Evolutionary conservation across 64 coral and sea anemone species (phyloP), one percentile per base, ranked within the genome.

Genomic region (Montipora sp.): DNA sequence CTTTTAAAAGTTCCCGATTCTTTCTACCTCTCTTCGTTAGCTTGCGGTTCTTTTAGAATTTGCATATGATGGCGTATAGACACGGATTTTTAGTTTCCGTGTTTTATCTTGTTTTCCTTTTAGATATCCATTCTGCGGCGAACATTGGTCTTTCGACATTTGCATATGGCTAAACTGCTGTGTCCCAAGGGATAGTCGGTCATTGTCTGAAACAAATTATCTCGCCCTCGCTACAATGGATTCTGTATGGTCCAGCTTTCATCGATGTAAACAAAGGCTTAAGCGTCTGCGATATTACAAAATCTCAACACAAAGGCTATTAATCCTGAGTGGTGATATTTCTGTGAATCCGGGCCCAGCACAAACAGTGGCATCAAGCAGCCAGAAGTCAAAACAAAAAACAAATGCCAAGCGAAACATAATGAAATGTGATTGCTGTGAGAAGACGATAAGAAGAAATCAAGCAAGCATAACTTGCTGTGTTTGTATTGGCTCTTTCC

Each of bases 371-470:
- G 68, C 68, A 72, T 72, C 68, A 72, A 72, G 68, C 68, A 51
- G 44, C 45, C 45, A 83, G 80, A 49, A 83, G 16, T 83, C 80
- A 83, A 83, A 83, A 83, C 80, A 57, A 83, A 83, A 5, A 83
- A 83, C 80, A 83, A 83, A 49, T 57, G 60, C 46, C 80, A 83
- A 83, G 80, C 80, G 49, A 83, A 83, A 83, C 80, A 83, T 57
- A 51, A 61, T 24, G 80, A 83, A 83, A 83, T 83, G 80, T 83
- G 80, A 83, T 57, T 83, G 49, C 15, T 83, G 80, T 83, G 80
- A 83, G 80, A 83, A 83, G 80, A 83, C 80, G 49, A 83, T 51
- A 83, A 55, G 80, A 83, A 83, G 68, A 72, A 72, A 83, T 57
- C 80, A 83, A 83, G 49, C 80, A 83, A 59, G 80, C 49, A 83